Base-by-base conservation (phyloP, 1,140 invertebrate genomes). In the Neodiprion fabricii region DNA sequence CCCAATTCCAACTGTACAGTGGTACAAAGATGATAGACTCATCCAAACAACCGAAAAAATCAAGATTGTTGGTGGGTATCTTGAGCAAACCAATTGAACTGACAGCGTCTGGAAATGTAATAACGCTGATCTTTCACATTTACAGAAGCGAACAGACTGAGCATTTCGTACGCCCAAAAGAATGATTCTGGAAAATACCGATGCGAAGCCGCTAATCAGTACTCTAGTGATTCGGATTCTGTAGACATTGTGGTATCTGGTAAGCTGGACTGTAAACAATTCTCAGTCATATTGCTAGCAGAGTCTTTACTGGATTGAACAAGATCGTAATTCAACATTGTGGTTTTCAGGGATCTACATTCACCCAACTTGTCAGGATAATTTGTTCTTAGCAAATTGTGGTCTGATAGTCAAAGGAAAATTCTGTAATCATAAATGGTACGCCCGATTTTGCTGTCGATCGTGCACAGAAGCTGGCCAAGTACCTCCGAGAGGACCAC, bases 381-480 rank as follows among this genome's bases (percentile, higher is more conserved):
- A 95, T 85, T 91, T 92, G n/a, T 95, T 92, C 89, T 96, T 96
- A 83, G 95, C 96, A 61, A 96, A 97, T 82, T 98, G 97, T 85
- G 87, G 91, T 14, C 89, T 98, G 48, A 97, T 98, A 74, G 95
- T 98, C 1, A 88, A 91, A 79, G 95, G 92, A 12, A 91, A 91
- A 47, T 96, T 95, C 84, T 98, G 97, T 84, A 89, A 90, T 9
- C 96, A 98, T 85, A 90, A 92, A 77, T 97, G 96, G 85, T 98
- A 98, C 84, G 94, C 94, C n/a, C 91, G 91, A 84, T 98, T 97
- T 91, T 98, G 97, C 85, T 98, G 97, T 87, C 91, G 93, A 82
- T 97, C 96, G 1, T 98, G 96, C 83, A 95, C 95, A 50, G 88
- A 94, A 85, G 95, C 96, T 1, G 95, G 95, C 2, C 93, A 95